Conservation (phyloP, 2,113 vertebrate genomes). For the Beaufortia kweichowensis region DNA sequence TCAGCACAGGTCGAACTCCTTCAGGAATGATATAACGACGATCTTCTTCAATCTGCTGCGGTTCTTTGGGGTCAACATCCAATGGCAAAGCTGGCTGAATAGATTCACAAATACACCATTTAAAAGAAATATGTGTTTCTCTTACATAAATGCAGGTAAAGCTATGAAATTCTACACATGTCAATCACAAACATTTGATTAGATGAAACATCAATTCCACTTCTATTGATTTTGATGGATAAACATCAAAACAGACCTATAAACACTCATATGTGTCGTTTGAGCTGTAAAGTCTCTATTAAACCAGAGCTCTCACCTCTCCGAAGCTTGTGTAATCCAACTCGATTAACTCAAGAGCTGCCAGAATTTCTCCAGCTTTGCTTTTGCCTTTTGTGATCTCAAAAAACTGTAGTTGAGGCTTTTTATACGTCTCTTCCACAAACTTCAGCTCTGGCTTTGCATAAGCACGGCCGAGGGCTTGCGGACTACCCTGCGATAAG, state of each 20-base stretch:
- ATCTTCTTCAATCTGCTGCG: conserved; percentile 68
- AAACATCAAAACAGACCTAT: not conserved
- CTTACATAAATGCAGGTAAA: too few species aligned
- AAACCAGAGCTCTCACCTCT: conserved; percentile 76
- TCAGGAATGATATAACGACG: conserved; percentile 80
- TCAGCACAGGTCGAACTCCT: conserved; percentile 81
- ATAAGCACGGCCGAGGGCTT: conserved; percentile 82
- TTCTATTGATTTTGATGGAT: not conserved
- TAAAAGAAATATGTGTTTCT: not conserved
- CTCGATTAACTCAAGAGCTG: conserved; percentile 89
- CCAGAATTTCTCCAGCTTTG: conserved; percentile 83
- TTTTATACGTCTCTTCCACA: conserved; percentile 76
- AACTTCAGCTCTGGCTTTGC: conserved; percentile 85
- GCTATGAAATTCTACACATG: not conserved
- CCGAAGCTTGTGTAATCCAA: conserved; percentile 83
- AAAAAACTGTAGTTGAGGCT: conserved; percentile 82
- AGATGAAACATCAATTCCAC: not conserved
- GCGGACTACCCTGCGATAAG: conserved; percentile 72
- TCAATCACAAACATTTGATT: not conserved
- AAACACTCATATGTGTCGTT: not conserved
- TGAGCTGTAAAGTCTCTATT: not conserved
- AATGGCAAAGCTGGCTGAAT: conserved; percentile 79
- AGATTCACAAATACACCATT: not conserved
- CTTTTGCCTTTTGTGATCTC: conserved; percentile 79
- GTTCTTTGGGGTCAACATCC: conserved; percentile 81